phyloP scores from a whole-genome alignment of 2,797 vertebrate genomes.

The Pangasius macronema region DNA sequence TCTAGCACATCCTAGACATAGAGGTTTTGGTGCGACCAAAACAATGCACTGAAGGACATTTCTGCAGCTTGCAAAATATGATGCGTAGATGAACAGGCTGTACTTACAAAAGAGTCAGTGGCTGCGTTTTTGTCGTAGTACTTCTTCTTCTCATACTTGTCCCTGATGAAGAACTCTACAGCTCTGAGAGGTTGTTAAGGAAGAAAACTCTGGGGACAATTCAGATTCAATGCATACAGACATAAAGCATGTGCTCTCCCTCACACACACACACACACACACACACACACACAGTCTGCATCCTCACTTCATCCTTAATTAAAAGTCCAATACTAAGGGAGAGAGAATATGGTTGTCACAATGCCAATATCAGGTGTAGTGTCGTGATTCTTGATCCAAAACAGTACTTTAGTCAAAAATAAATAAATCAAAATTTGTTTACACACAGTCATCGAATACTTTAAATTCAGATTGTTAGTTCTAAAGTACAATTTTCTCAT shows the following conservation, averaged over 20 bases:
- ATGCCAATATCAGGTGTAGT: background rate
- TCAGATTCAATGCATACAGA: background rate
- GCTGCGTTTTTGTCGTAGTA: conserved; percentile 88
- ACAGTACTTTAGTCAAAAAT: background rate
- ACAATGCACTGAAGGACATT: background rate
- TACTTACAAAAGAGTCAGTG: conserved; percentile 86
- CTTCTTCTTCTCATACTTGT: conserved; percentile 99
- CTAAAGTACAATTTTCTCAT: background rate
- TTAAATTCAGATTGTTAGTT: background rate
- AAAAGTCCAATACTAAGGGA: background rate
- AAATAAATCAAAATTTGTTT: background rate
- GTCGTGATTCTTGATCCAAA: background rate
- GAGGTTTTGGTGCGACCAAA: background rate
- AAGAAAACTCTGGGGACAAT: conserved; percentile 52
- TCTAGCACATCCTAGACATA: background rate
- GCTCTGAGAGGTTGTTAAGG: conserved; percentile 88
- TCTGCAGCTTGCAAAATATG: background rate
- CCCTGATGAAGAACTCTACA: conserved; percentile 98
- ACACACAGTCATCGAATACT: background rate
- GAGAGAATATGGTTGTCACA: background rate
- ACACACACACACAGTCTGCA: background rate
- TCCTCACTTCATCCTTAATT: background rate
- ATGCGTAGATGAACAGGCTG: background rate
- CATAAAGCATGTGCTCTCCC: background rate
- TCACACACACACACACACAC: background rate